Evolutionary conservation across 1,140 invertebrate species (phyloP), one percentile per base, ranked within the genome.

Genomic region (Drosophila sucinea): DNA sequence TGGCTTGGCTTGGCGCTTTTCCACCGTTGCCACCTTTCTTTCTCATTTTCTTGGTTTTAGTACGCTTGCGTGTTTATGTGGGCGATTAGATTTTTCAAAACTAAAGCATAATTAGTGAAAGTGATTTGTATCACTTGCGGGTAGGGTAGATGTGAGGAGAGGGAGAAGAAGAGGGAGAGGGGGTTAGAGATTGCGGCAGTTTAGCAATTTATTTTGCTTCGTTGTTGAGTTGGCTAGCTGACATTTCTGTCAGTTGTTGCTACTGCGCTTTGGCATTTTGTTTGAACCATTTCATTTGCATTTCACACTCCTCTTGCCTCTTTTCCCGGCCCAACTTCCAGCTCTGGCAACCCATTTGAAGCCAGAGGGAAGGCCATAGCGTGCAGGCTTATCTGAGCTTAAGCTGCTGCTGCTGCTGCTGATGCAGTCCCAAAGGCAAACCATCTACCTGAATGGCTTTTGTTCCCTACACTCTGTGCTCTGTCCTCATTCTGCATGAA

Each of bases 61-160:
- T 89, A 80, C 77, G 41, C 54, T 29, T 54, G 23, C n/a, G 41
- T 69, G 61, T 33, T 29, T 44, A n/a, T 29, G 38, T 62, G 38
- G 51, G 38, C 64, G 78, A 78, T 80, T 70, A 80, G 71, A 78
- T 80, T 74, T 66, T 40, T 25, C 64, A 17, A 66, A 68, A 57
- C 63, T 57, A 60, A 73, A 76, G 77, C 68, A 84, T 89, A 87
- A 87, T 87, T 87, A 87, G 80, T 83, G 66, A 87, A 82, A 75
- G 84, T 84, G 84, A 87, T 89, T 89, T 89, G 73, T 89, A 56
- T 87, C 73, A 41, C 51, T 55, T 57, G 66, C 66, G 61, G 10
- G 3, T 35, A 61, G 55, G 60, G 51, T 6, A 17, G 40, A 10
- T 41, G 33, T 38, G 2, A 11, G 11, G 10, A 3, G 10, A 30